phyloP scores from a whole-genome alignment of 2,797 vertebrate genomes.

The Artibeus lituratus region DNA sequence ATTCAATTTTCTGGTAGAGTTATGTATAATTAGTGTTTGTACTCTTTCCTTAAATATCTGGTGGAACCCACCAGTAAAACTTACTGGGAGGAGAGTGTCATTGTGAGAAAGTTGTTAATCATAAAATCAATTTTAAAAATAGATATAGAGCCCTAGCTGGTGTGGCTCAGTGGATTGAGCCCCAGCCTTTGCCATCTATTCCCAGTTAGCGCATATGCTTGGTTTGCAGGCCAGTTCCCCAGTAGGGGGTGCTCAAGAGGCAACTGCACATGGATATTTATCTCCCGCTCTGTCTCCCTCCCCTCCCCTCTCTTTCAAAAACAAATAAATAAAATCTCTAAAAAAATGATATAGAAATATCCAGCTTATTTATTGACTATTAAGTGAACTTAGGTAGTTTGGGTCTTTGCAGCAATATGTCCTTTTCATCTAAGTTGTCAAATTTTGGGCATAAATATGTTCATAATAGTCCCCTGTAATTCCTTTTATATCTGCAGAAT shows the following conservation, averaged over 20 bases:
- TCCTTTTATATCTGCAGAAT: background rate
- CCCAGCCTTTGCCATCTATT: too few relatives aligned
- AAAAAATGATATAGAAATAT: background rate
- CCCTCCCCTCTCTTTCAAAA: too few relatives aligned
- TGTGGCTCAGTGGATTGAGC: too few relatives aligned
- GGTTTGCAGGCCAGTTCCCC: too few relatives aligned
- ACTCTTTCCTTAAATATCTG: background rate
- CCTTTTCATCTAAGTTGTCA: background rate
- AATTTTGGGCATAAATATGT: background rate
- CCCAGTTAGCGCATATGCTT: too few relatives aligned
- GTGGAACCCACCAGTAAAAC: background rate
- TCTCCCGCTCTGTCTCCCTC: too few relatives aligned
- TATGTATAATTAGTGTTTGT: background rate
- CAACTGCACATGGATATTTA: too few relatives aligned
- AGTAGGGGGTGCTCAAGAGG: too few relatives aligned
- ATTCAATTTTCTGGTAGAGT: background rate
- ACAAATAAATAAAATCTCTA: too few relatives aligned
- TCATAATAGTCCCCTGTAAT: background rate
- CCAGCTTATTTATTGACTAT: background rate
- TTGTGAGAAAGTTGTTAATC: background rate
- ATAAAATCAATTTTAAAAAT: background rate
- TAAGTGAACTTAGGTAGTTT: background rate
- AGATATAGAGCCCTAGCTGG: too few relatives aligned
- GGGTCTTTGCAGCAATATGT: background rate
- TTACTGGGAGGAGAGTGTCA: background rate